A percentile compares a stretch with the other conserved stretches of the same genome.
Conservation (phyloP, 2,888 invertebrate species). For the Chaitophorus viminalis region DNA sequence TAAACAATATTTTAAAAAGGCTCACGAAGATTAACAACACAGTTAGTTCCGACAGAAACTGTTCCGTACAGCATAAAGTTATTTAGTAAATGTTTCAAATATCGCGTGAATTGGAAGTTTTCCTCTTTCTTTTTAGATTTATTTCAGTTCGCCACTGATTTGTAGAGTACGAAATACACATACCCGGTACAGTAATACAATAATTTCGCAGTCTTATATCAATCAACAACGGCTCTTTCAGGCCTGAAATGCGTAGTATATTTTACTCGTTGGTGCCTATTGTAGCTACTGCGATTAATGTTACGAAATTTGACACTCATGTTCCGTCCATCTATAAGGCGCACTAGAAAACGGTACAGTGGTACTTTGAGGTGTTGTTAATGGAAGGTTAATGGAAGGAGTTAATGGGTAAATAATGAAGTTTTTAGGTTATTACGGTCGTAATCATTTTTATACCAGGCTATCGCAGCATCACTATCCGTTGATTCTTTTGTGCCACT, state of each 20-base stretch:
- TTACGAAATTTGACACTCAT: constrained; percentile 2
- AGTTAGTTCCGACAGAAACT: too few relatives aligned
- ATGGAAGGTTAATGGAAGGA: neutral
- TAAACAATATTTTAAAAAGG: too few relatives aligned
- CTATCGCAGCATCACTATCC: neutral
- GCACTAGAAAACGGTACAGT: neutral
- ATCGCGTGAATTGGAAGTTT: too few relatives aligned
- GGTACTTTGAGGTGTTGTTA: neutral
- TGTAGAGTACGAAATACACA: too few relatives aligned
- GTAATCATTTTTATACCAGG: constrained; percentile 1
- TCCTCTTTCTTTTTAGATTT: too few relatives aligned
- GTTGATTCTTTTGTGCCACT: neutral
- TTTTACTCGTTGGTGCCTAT: neutral
- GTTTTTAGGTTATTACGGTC: neutral
- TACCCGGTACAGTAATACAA: neutral
- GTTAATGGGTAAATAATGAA: constrained; percentile 1
- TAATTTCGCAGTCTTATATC: constrained; percentile 19
- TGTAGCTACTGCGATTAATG: neutral
- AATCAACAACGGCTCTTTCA: neutral
- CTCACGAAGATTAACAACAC: too few relatives aligned
- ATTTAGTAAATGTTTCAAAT: too few relatives aligned
- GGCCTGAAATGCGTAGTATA: neutral
- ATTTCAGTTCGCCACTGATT: too few relatives aligned
- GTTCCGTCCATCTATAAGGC: neutral
- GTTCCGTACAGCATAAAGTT: too few relatives aligned